Percentiles rank a stretch among this genome's conserved stretches.
Conservation (phyloP, 2,113 vertebrate genomes). For the Symphodus melops region DNA sequence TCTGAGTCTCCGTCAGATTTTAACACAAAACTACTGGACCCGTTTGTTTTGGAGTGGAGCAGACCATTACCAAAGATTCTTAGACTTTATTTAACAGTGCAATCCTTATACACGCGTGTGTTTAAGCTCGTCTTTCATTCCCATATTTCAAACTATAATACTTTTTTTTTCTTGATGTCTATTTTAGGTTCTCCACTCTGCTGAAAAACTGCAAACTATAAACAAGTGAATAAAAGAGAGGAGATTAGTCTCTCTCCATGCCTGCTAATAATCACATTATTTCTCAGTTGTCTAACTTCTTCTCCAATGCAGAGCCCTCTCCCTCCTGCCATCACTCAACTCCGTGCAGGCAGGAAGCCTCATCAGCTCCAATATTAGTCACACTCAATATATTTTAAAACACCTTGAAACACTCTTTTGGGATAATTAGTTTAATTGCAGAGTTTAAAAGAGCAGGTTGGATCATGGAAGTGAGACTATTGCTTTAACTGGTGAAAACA, state of each 20-base stretch:
- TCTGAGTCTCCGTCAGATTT: too few relatives aligned
- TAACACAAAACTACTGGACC: neutral
- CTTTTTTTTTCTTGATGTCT: neutral
- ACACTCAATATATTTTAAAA: slow-evolving; percentile 61
- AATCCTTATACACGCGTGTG: too few relatives aligned
- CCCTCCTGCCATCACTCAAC: slow-evolving; percentile 6
- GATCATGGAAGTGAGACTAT: slow-evolving; percentile 10
- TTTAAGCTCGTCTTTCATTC: neutral
- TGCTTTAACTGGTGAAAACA: slow-evolving; percentile 29
- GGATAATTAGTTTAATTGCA: slow-evolving; percentile 65
- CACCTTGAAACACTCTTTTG: slow-evolving; percentile 53
- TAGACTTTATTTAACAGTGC: too few relatives aligned
- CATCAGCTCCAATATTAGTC: slow-evolving; percentile 51
- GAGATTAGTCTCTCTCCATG: neutral
- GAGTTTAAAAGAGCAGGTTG: slow-evolving; percentile 34
- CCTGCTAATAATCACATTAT: neutral
- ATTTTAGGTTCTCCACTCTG: neutral
- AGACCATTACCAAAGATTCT: too few relatives aligned
- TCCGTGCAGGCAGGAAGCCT: slow-evolving; percentile 24
- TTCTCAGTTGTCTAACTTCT: slow-evolving; percentile 2
- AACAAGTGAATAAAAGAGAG: neutral
- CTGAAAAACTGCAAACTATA: slow-evolving; percentile 4
- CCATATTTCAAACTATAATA: neutral
- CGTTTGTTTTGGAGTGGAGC: too few relatives aligned
- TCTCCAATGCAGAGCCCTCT: neutral